phyloP scores from a whole-genome alignment of 2,888 invertebrate genomes.

The Druceiella hillmani region DNA sequence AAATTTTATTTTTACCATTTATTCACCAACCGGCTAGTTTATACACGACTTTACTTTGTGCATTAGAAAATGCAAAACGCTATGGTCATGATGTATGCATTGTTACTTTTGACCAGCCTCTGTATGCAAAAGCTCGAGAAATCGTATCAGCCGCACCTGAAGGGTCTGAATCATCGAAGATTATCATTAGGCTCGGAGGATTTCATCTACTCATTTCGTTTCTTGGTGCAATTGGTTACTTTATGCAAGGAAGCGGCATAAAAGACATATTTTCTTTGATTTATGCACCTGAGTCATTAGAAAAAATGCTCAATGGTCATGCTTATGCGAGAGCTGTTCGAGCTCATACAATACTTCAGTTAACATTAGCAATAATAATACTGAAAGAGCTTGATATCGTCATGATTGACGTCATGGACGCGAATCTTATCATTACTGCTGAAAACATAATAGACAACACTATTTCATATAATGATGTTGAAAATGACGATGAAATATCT shows the following conservation, averaged over 20 bases:
- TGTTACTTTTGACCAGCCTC: too few species aligned
- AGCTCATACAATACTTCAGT: conserved; percentile 28
- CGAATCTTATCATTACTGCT: conserved; percentile 23
- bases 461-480: conserved; percentile 29
- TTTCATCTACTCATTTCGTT: too few species aligned
- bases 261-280: conserved; percentile 25
- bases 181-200: too few species aligned
- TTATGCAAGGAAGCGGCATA: conserved; percentile 32
- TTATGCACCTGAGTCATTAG: too few species aligned
- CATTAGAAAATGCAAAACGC: conserved; percentile 22
- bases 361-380: conserved; percentile 28
- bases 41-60: conserved; percentile 24
- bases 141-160: too few species aligned
- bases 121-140: too few species aligned
- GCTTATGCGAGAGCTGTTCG: too few species aligned
- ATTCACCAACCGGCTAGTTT: too few species aligned
- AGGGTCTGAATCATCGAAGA: too few species aligned
- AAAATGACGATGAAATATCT: conserved; percentile 27
- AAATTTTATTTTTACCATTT: conserved; percentile 8
- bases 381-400: conserved; percentile 27
- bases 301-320: too few species aligned
- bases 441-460: conserved; percentile 25
- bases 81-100: conserved; percentile 25
- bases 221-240: conserved; percentile 29
- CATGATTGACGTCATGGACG: conserved; percentile 26